Conservation (phyloP, 2,888 invertebrate genomes). For the Clitarchus hookeri region DNA sequence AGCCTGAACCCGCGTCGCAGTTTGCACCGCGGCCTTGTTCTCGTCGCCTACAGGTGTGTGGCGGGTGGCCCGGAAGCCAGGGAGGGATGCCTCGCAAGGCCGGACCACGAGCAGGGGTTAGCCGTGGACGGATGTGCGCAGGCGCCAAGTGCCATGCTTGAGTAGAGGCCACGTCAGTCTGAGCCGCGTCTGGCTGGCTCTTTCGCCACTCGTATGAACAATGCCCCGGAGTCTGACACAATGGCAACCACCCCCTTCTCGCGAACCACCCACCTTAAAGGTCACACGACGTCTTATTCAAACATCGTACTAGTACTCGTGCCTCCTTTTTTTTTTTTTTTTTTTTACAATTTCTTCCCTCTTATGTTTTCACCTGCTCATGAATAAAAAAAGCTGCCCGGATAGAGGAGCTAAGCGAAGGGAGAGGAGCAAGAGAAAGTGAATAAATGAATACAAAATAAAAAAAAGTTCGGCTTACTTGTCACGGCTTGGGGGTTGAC, state of each 20-base stretch:
- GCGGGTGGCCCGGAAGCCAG: neutral
- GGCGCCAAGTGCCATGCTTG: neutral
- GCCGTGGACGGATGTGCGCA: neutral
- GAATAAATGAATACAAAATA: slow-evolving; percentile 8
- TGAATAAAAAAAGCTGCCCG: neutral
- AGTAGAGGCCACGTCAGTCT: neutral
- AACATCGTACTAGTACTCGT: neutral
- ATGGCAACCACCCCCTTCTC: neutral
- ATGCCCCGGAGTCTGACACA: neutral
- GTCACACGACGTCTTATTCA: slow-evolving; percentile 9
- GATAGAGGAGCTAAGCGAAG: neutral
- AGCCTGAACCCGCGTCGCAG: too few species aligned
- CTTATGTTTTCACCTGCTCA: neutral
- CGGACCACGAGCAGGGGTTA: neutral
- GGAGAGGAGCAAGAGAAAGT: neutral
- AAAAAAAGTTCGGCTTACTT: neutral
- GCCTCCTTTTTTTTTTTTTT: neutral
- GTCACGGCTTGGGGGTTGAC: neutral
- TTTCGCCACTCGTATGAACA: neutral
- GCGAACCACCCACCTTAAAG: neutral
- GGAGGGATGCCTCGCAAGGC: neutral
- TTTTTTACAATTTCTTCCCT: neutral
- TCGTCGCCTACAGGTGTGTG: too few species aligned
- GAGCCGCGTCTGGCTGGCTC: neutral
- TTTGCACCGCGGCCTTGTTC: too few species aligned